These are phyloP conservation scores for Myzus persicae DNA, from an alignment of 1,140 invertebrate genomes.

Conservation along the genomic window DNA sequence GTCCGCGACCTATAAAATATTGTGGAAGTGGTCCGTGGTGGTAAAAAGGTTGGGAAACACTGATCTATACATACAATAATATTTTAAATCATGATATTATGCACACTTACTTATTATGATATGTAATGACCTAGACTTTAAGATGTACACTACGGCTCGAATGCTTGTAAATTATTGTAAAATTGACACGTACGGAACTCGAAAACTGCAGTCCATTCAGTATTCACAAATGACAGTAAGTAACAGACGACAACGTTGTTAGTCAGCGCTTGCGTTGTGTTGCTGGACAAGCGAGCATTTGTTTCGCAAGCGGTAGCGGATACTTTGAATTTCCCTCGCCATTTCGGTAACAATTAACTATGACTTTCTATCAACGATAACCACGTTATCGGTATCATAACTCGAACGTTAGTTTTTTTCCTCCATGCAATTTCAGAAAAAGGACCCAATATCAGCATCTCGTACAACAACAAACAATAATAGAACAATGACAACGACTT, in stretches of 20 bases:
- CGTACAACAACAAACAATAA: not conserved
- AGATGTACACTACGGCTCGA: not conserved
- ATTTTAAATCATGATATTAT: not conserved
- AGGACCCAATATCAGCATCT: too few relatives aligned
- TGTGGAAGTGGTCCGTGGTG: too few relatives aligned
- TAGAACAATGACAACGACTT: not conserved
- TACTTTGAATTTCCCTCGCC: slow-evolving; percentile 19
- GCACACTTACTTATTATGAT: not conserved
- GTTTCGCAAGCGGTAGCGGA: not conserved
- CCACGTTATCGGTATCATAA: not conserved
- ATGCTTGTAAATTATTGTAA: not conserved
- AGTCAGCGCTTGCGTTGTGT: not conserved
- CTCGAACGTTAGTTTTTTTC: too few relatives aligned
- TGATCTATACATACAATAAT: not conserved
- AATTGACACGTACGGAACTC: not conserved
- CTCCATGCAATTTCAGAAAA: too few relatives aligned
- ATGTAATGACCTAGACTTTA: not conserved
- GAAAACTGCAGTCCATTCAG: not conserved
- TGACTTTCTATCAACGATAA: not conserved
- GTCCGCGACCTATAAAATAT: too few relatives aligned
- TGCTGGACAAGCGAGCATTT: not conserved
- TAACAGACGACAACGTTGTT: not conserved
- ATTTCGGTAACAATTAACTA: not conserved
- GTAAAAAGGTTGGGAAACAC: too few relatives aligned
- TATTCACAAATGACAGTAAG: not conserved